phyloP scores from a whole-genome alignment of 2,888 invertebrate species.

The Hesperia comma region DNA sequence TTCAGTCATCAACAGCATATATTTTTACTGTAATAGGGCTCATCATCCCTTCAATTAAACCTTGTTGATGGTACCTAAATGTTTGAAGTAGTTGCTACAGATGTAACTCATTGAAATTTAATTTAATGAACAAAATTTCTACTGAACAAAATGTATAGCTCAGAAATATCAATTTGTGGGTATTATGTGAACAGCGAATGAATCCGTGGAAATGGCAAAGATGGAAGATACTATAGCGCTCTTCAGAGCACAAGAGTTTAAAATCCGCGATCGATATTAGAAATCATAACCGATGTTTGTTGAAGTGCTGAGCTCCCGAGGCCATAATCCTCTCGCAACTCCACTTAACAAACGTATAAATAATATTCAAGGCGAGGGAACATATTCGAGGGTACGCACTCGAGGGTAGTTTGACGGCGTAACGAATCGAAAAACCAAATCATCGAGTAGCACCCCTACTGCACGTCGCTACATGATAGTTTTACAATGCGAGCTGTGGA shows the following conservation, averaged over 20 bases:
- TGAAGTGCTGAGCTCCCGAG: conserved; percentile 78
- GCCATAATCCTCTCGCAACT: conserved; percentile 79
- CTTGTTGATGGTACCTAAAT: no score
- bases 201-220: conserved; percentile 1
- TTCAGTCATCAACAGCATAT: no score
- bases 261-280: conserved; percentile 65
- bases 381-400: conserved; percentile 78
- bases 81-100: no score
- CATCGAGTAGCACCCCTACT: conserved; percentile 83
- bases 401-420: conserved; percentile 84
- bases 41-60: no score
- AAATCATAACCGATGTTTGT: conserved; percentile 80
- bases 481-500: conserved; percentile 60
- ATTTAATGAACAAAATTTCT: neutral
- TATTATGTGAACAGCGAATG: conserved; percentile 1
- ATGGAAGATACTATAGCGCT: conserved; percentile 39
- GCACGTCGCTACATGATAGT: conserved; percentile 81
- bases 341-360: conserved; percentile 85
- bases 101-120: no score
- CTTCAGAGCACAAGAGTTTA: conserved; percentile 48
- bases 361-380: conserved; percentile 83
- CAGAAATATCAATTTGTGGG: neutral
- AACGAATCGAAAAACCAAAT: conserved; percentile 85
- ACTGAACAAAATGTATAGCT: conserved; percentile 1
- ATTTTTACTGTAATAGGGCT: no score